Evolutionary conservation across 1,140 invertebrate genomes (phyloP), one percentile per base, ranked within the genome.

Genomic region (Gonioctena quinquepunctata): DNA sequence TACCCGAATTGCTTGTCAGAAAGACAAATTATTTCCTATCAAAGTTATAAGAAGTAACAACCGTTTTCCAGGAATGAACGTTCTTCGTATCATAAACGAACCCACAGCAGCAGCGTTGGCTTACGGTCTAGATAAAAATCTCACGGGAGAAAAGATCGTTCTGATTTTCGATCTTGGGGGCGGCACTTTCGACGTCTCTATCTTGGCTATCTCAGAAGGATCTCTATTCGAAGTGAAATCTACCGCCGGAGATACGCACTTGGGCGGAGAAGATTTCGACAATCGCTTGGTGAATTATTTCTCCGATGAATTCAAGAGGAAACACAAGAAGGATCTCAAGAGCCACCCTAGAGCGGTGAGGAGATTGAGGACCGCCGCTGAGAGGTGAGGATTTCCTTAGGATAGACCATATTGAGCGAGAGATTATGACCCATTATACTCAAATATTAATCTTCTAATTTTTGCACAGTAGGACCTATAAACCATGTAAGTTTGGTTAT

Each of bases 81-180:
- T 79, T 25, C 77, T 88, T 21, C 77, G 87, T 64, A 86, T 84
- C 57, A 84, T 84, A 59, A 84, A 84, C 61, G 92, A 93, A 77
- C 90, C 92, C 0, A 93, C 91, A 8, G 92, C 90, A 82, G 94
- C 86, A 79, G 95, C 87, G 85, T 88, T 87, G 81, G 95, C 87
- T 70, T 96, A 89, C 88, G 96, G 88, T 81, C 88, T 88, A 83
- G 92, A 94, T 76, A 91, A 91, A 77, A 93, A 90, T 82, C 86
- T 88, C 1, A 88, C 90, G 85, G 94, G 94, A 1, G 90, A 90
- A 71, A 84, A 85, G 69, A 90, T 87, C 57, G 86, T 89, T 3
- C 83, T 96, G 1, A 87, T 90, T 27, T 91, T 89, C 73, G 89
- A 91, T 76, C 79, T 91, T 18, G 90, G 90, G 3, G 89, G 89